Conservation (phyloP, 2,888 invertebrate species). For the Campaea margaritaria region DNA sequence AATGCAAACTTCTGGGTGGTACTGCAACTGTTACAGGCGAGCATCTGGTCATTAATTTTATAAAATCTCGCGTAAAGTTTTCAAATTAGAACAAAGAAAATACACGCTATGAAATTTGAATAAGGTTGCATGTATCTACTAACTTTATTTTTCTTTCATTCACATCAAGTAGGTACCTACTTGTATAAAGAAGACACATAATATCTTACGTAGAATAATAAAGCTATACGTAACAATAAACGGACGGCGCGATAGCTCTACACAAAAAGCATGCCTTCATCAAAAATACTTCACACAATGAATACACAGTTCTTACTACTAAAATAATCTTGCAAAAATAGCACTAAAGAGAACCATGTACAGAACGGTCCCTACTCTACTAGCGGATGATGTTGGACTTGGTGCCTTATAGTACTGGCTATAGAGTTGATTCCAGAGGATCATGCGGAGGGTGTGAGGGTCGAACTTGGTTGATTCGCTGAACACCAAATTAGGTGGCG, state of each 20-base stretch:
- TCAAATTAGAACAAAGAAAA: too few species aligned
- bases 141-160: too few species aligned
- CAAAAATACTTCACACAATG: conserved; percentile 9
- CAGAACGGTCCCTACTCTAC: conserved; percentile 38
- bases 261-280: conserved; percentile 13
- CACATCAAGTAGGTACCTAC: too few species aligned
- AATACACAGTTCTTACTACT: conserved; percentile 13
- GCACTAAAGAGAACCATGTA: conserved; percentile 46
- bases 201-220: neutral
- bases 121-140: too few species aligned
- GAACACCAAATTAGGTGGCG: neutral
- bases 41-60: too few species aligned
- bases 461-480: conserved; percentile 42
- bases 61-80: too few species aligned
- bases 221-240: conserved; percentile 2
- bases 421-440: conserved; percentile 58
- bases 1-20: too few species aligned
- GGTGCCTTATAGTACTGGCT: conserved; percentile 55
- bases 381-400: conserved; percentile 45
- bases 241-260: conserved; percentile 12
- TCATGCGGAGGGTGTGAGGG: conserved; percentile 58
- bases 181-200: neutral
- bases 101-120: too few species aligned
- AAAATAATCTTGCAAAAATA: conserved; percentile 47
- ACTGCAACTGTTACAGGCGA: too few species aligned